Percentiles rank a stretch among this genome's conserved stretches.
Conservation (phyloP, 2,797 vertebrate genomes). For the Aythya fuligula region DNA sequence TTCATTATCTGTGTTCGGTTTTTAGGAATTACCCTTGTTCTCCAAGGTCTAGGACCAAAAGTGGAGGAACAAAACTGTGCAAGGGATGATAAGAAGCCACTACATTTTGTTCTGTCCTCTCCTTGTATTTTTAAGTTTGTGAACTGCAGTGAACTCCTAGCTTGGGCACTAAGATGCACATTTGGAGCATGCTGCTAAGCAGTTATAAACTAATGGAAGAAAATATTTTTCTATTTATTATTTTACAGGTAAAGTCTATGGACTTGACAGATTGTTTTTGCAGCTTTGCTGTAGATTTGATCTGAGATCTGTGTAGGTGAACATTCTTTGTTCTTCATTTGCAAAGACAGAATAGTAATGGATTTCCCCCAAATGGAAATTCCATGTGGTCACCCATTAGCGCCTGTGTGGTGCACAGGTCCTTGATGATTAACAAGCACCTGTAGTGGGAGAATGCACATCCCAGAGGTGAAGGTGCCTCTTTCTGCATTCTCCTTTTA, state of each 20-base stretch:
- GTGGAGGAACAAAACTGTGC: neutral
- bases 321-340: neutral
- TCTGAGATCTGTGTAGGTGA: neutral
- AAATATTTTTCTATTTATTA: neutral
- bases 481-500: neutral
- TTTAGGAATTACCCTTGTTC: neutral
- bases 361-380: neutral
- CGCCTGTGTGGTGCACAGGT: neutral
- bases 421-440: fast-evolving
- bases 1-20: neutral
- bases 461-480: neutral
- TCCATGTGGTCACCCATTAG: fast-evolving
- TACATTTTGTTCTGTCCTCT: neutral
- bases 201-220: neutral
- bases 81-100: neutral
- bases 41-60: neutral
- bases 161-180: fast-evolving
- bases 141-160: neutral
- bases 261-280: neutral
- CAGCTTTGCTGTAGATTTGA: neutral
- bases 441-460: neutral
- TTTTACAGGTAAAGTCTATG: neutral
- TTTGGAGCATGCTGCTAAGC: fast-evolving
- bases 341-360: neutral
- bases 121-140: neutral